Evolutionary conservation across 2,113 vertebrate genomes (phyloP).

Genomic region (Stigmatopora argus): DNA sequence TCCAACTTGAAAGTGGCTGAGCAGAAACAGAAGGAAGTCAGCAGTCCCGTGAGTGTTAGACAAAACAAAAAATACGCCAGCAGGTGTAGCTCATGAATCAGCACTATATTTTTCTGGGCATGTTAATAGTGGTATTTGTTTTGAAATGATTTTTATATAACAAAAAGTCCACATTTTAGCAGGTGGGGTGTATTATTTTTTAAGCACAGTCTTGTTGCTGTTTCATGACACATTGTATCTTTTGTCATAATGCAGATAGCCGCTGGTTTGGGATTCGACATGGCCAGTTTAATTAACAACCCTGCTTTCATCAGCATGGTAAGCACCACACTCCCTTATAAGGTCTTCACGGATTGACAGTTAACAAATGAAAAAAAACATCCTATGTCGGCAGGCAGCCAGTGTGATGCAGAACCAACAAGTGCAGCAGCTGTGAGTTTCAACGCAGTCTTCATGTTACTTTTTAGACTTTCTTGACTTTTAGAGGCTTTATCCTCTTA

Average conservation of each 20-base stretch:
- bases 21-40: constrained; percentile 87
- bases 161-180: neutral
- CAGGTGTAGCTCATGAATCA: neutral
- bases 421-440: constrained; percentile 94
- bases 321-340: constrained; percentile 38
- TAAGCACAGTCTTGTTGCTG: neutral
- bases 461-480: neutral
- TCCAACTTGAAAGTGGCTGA: constrained; percentile 95
- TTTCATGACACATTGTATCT: neutral
- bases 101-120: too few species aligned
- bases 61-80: neutral
- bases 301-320: constrained; percentile 99
- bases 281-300: constrained; percentile 98
- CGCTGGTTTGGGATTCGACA: constrained; percentile 90
- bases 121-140: neutral
- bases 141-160: neutral
- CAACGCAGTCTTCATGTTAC: neutral
- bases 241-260: constrained; percentile 73
- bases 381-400: constrained; percentile 77
- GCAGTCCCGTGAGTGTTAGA: constrained; percentile 82
- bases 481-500: constrained; percentile 8
- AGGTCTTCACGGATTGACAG: neutral
- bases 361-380: neutral
- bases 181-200: neutral
- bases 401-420: constrained; percentile 99